Conservation (phyloP, 2,888 invertebrate species). For the Ennomos fuscantarius region DNA sequence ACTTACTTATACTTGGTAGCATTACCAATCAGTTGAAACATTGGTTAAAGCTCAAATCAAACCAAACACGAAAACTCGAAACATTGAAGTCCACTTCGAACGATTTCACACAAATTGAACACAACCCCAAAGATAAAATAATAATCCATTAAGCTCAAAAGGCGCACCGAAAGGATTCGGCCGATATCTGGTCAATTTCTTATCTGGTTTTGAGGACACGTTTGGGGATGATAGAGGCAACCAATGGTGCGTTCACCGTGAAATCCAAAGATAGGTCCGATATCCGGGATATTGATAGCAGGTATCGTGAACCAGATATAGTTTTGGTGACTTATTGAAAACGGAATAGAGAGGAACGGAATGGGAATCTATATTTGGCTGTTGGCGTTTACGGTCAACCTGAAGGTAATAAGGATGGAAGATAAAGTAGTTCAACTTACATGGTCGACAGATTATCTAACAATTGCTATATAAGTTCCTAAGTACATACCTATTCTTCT, state of each 20-base stretch:
- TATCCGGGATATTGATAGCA: conserved; percentile 79
- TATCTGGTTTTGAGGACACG: conserved; percentile 70
- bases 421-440: too few relatives aligned
- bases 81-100: conserved; percentile 39
- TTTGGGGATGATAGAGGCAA: conserved; percentile 67
- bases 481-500: too few relatives aligned
- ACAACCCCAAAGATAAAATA: conserved; percentile 43
- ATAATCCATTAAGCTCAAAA: conserved; percentile 50
- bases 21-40: not conserved
- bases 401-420: conserved; percentile 4
- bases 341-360: conserved; percentile 51
- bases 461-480: too few relatives aligned
- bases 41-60: conserved; percentile 8
- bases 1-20: too few relatives aligned
- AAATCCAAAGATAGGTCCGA: conserved; percentile 77
- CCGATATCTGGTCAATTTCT: conserved; percentile 75
- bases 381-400: conserved; percentile 44
- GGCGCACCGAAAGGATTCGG: conserved; percentile 58
- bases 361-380: conserved; percentile 48
- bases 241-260: conserved; percentile 81
- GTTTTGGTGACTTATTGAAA: conserved; percentile 69
- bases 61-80: conserved; percentile 13
- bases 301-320: conserved; percentile 69
- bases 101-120: conserved; percentile 45
- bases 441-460: too few relatives aligned